These are phyloP conservation scores for Candoia aspera DNA, from an alignment of 2,113 vertebrate genomes.

Conservation along the genomic window DNA sequence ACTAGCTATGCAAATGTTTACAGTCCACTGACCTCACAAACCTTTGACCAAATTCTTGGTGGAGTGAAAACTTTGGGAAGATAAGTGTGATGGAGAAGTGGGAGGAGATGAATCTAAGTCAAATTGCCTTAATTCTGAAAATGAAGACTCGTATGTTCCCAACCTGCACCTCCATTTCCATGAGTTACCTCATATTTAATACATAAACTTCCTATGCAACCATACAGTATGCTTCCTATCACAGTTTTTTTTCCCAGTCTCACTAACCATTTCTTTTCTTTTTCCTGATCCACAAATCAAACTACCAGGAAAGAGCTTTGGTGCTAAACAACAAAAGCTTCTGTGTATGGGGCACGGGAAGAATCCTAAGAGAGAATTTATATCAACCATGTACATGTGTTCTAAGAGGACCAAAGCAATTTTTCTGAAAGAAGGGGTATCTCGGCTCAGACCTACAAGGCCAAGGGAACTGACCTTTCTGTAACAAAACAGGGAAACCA, in stretches of 20 bases:
- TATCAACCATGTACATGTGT: not conserved
- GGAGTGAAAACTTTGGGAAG: not conserved
- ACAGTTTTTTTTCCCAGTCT: not conserved
- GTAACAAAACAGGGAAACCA: constrained; percentile 6
- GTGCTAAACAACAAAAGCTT: not conserved
- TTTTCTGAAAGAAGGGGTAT: not conserved
- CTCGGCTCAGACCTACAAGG: not conserved
- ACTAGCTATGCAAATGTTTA: not conserved
- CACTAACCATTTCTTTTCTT: constrained; percentile 9
- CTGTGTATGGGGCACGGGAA: rapidly evolving
- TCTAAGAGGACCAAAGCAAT: not conserved
- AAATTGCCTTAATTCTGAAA: not conserved
- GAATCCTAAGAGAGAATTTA: not conserved
- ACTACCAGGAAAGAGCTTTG: not conserved
- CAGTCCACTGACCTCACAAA: not conserved
- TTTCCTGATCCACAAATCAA: not conserved
- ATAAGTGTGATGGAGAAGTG: not conserved
- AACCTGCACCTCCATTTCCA: not conserved
- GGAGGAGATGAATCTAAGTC: not conserved
- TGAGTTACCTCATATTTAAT: not conserved
- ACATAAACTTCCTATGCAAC: not conserved
- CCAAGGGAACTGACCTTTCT: constrained; percentile 24
- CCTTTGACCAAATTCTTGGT: not conserved
- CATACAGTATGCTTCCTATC: not conserved
- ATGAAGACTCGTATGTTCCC: not conserved